phyloP scores from a whole-genome alignment of 2,113 vertebrate species.

The Thymallus thymallus region DNA sequence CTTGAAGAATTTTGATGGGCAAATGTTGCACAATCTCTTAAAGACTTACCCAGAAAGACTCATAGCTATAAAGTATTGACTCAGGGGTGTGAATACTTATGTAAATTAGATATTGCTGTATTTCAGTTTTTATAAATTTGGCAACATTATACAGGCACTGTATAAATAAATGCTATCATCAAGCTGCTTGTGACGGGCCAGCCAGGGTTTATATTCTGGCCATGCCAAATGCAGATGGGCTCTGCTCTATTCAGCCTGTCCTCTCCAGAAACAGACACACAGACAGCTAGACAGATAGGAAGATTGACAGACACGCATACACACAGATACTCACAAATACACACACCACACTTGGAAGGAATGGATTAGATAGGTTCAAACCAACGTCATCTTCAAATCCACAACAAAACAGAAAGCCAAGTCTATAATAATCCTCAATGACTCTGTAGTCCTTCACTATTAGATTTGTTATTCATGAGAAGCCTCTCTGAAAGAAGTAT shows the following conservation, averaged over 20 bases:
- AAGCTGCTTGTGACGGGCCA: conserved; percentile 62
- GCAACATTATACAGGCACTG: too few relatives aligned
- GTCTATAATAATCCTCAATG: not conserved
- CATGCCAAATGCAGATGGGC: conserved; percentile 10
- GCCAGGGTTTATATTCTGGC: conserved; percentile 34
- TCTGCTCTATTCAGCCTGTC: not conserved
- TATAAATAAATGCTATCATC: conserved; percentile 70
- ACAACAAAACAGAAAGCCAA: not conserved
- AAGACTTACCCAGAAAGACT: too few relatives aligned
- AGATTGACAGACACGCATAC: not conserved
- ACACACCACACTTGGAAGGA: not conserved
- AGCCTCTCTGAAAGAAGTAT: not conserved
- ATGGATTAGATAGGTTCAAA: not conserved
- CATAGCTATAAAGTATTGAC: too few relatives aligned
- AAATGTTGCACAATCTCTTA: too few relatives aligned
- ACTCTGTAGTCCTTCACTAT: not conserved
- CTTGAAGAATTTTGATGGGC: too few relatives aligned
- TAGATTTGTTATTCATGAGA: not conserved
- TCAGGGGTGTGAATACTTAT: too few relatives aligned
- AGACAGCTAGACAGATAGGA: not conserved
- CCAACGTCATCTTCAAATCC: not conserved
- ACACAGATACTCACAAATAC: not conserved
- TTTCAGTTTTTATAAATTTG: too few relatives aligned
- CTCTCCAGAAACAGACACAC: not conserved
- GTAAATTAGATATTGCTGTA: too few relatives aligned